Evolutionary conservation across 2,797 vertebrate species (phyloP).

Genomic region (Catostomus latipinnis): DNA sequence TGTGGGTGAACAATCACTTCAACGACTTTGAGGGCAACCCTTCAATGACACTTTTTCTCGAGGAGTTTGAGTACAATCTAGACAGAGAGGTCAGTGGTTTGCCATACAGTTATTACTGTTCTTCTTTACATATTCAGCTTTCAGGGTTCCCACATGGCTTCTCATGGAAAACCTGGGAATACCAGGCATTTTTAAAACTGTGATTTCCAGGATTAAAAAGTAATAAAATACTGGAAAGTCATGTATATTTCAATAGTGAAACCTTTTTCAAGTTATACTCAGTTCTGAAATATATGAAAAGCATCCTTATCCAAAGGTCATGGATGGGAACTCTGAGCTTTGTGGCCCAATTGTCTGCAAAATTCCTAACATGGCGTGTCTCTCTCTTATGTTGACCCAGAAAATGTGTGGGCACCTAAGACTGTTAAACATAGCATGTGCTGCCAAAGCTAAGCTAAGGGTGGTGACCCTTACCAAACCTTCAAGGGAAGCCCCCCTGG

Average conservation of each 20-base stretch:
- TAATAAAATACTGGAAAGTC: no score
- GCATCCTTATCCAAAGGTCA: no score
- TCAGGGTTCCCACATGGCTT: no score
- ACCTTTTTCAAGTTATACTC: no score
- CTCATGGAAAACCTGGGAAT: no score
- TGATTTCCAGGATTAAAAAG: no score
- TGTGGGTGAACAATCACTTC: constrained; percentile 99
- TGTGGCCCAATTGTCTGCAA: not conserved
- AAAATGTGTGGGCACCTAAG: constrained; percentile 99
- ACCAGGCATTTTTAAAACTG: no score
- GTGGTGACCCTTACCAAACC: constrained; percentile 95
- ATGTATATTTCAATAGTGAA: no score
- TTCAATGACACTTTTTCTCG: constrained; percentile 96
- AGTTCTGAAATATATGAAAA: no score
- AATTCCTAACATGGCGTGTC: not conserved
- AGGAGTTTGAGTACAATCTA: constrained; percentile 98
- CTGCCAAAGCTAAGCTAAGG: constrained; percentile 96
- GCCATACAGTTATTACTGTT: not conserved
- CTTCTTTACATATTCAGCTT: no score
- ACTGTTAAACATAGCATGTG: constrained; percentile 98
- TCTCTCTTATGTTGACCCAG: constrained; percentile 68
- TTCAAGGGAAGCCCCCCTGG: constrained; percentile 91
- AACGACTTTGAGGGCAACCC: constrained; percentile 98
- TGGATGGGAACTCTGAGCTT: not conserved
- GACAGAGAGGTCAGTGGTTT: constrained; percentile 90